Base-by-base conservation (phyloP, 2,113 vertebrate species). In the Martes martes region DNA sequence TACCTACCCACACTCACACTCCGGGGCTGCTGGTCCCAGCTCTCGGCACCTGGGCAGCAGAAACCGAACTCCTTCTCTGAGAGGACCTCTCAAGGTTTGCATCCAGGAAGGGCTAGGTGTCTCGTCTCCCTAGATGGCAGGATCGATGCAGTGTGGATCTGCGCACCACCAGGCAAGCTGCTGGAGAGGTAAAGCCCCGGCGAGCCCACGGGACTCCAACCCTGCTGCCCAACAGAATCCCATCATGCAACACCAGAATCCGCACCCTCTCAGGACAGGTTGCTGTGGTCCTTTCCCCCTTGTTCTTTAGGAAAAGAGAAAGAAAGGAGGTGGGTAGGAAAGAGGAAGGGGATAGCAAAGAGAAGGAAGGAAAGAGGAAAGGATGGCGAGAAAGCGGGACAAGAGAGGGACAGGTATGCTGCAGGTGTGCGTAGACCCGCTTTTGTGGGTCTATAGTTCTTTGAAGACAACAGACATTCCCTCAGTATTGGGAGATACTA, bases 171-270 rank as follows among this genome's bases (percentile, higher is more conserved):
- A 31, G 45, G 42, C 2, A 65, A 31, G 59, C 19, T 3, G 50
- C 24, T 47, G 24, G 8, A 16, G 33, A 86, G 2, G 36, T 1
- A 33, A 79, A 61, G 23, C 13, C 7, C 24, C 3, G 33, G 42
- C 1, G 36, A 67, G 28, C 4, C 50, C 52, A 21, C 7, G 15
- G 47, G 55, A 26, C 61, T 19, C 7, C 19, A 13, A 9, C 11
- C 26, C 74, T 45, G 0, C 4, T 8, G n/a, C 7, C 16, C 45
- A 74, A 31, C 14, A 18, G 19, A 95, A 63, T 6, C 16, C 76
- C 8, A 1, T 7, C 4, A 0, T 2, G 11, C 26, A 18, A 3
- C 1, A 0, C 28, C 45, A 6, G 81, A 8, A 3, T 28, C 6
- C 33, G 6, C 57, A 26, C n/a, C 39, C 13, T 45, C 47, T 50